These are phyloP conservation scores for Amphiprion percula DNA, from an alignment of 2,113 vertebrate species.

Conservation along the genomic window DNA sequence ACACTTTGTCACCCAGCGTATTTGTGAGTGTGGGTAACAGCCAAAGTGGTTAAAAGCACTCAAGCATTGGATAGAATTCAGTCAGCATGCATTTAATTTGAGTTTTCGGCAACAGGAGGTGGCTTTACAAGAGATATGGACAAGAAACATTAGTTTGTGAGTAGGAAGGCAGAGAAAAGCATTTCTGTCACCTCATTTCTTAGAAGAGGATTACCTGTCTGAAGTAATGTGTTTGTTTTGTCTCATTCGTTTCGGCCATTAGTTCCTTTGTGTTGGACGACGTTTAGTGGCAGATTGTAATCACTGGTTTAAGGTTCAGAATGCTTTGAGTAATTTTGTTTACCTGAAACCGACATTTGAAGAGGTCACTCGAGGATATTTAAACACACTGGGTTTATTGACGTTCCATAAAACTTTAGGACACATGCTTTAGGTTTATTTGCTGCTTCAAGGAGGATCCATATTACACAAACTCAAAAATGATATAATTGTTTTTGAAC, in stretches of 20 bases:
- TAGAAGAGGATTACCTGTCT: slow-evolving; percentile 63
- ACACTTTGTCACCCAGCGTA: slow-evolving; percentile 25
- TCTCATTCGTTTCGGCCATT: slow-evolving; percentile 18
- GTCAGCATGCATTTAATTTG: slow-evolving; percentile 50
- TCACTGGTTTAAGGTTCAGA: slow-evolving; percentile 8
- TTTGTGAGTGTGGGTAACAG: slow-evolving; percentile 11
- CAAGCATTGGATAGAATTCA: slow-evolving; percentile 51
- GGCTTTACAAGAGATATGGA: slow-evolving; percentile 33
- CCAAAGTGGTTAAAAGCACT: slow-evolving; percentile 40
- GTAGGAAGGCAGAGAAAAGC: slow-evolving; percentile 54
- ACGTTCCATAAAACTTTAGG: not conserved
- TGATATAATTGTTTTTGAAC: too few species aligned
- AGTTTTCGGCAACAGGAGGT: slow-evolving; percentile 32
- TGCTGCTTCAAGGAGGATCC: too few species aligned
- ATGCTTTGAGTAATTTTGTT: slow-evolving; percentile 21
- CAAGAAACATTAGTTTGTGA: slow-evolving; percentile 22
- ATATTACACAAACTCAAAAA: too few species aligned
- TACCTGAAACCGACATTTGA: not conserved
- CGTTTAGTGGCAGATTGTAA: slow-evolving; percentile 37
- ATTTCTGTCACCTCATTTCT: slow-evolving; percentile 66
- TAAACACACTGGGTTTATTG: not conserved
- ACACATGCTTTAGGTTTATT: too few species aligned
- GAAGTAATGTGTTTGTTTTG: slow-evolving; percentile 25
- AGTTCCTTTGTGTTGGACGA: slow-evolving; percentile 18
- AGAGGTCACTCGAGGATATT: not conserved